Conservation (phyloP, 2,888 invertebrate species). For the Agrochola circellaris region DNA sequence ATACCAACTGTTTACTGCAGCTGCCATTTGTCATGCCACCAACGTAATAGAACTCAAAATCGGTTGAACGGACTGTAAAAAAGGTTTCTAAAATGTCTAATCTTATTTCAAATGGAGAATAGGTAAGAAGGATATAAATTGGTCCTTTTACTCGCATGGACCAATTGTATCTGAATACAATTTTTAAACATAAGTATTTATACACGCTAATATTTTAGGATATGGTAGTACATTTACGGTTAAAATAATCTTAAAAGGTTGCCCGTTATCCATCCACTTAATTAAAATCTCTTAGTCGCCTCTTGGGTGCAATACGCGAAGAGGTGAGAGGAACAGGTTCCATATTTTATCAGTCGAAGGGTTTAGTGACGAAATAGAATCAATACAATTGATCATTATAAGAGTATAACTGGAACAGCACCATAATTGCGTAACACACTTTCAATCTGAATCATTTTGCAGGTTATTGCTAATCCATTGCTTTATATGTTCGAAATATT, state of each 20-base stretch:
- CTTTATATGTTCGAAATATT: too few species aligned
- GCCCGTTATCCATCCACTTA: conserved; percentile 31
- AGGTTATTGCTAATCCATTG: too few species aligned
- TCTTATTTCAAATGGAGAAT: too few species aligned
- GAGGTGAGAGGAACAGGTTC: neutral
- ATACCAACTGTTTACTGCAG: too few species aligned
- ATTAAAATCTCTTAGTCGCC: conserved; percentile 28
- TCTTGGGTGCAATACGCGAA: conserved; percentile 24
- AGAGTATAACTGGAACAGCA: neutral
- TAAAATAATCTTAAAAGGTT: neutral
- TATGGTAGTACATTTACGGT: neutral
- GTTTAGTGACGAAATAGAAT: neutral
- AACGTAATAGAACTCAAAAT: too few species aligned
- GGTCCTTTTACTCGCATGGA: too few species aligned
- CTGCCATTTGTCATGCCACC: too few species aligned
- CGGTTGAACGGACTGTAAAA: too few species aligned
- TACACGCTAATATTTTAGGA: neutral
- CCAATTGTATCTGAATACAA: neutral
- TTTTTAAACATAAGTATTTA: neutral
- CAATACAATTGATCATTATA: neutral
- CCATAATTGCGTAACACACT: too few species aligned
- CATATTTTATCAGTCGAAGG: neutral
- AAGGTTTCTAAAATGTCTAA: too few species aligned
- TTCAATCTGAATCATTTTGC: too few species aligned
- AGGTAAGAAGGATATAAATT: neutral